Percentiles rank a stretch among this genome's conserved stretches.
Evolutionary conservation across 1,140 invertebrate genomes (phyloP).

Genomic region (Spodoptera frugiperda): DNA sequence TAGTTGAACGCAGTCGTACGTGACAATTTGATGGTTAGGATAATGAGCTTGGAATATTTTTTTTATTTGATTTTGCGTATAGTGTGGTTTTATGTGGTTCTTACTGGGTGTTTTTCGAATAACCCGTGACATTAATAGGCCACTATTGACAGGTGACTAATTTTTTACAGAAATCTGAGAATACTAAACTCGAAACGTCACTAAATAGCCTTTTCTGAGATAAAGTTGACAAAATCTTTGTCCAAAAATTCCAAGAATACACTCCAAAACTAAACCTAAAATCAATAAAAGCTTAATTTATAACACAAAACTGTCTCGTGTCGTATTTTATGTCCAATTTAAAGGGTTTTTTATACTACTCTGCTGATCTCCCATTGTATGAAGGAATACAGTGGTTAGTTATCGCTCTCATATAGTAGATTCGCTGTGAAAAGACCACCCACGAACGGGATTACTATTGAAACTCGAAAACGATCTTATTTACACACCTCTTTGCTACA

Average conservation of each 20-base stretch:
- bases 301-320: neutral
- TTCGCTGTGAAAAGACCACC: slow-evolving; percentile 42
- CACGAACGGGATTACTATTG: slow-evolving; percentile 28
- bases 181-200: too few relatives aligned
- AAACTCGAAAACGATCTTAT: slow-evolving; percentile 33
- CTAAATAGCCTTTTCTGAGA: too few relatives aligned
- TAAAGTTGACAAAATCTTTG: too few relatives aligned
- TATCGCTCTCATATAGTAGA: slow-evolving; percentile 43
- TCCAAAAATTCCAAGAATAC: slow-evolving; percentile 8
- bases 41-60: neutral
- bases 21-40: slow-evolving; percentile 1
- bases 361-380: slow-evolving; percentile 34
- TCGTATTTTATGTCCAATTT: slow-evolving; percentile 46
- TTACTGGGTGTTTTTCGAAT: too few relatives aligned
- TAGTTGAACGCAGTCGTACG: slow-evolving; percentile 13
- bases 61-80: neutral
- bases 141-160: too few relatives aligned
- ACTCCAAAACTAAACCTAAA: neutral
- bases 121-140: too few relatives aligned
- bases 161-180: too few relatives aligned
- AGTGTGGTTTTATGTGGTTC: too few relatives aligned
- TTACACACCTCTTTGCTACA: too few relatives aligned
- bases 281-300: slow-evolving; percentile 14
- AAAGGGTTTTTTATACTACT: slow-evolving; percentile 24
- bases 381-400: slow-evolving; percentile 28